phyloP scores from a whole-genome alignment of 2,797 vertebrate species.

The Sylvia borin region DNA sequence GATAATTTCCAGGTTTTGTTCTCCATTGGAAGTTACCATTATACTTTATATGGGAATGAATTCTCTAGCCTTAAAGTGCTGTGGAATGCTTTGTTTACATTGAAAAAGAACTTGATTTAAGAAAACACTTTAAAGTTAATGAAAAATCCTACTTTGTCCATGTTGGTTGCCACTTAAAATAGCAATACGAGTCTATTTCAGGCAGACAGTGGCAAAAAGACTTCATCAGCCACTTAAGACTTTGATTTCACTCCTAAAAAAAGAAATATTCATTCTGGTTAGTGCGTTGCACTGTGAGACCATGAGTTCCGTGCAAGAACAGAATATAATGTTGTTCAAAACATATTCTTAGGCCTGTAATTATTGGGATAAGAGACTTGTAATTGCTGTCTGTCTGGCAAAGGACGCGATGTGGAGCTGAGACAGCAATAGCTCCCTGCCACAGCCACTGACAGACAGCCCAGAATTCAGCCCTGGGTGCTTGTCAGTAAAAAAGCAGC shows the following conservation, averaged over 20 bases:
- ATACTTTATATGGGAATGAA: background rate
- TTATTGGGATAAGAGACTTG: background rate
- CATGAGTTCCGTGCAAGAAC: fast-evolving
- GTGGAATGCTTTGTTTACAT: background rate
- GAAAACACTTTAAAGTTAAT: background rate
- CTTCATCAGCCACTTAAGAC: background rate
- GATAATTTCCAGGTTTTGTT: background rate
- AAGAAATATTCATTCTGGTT: background rate
- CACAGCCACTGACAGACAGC: background rate
- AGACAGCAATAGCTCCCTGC: background rate
- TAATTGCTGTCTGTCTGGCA: slow-evolving; percentile 26
- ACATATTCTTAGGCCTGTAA: background rate
- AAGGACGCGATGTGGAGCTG: background rate
- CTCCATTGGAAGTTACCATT: background rate
- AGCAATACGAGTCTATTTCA: background rate
- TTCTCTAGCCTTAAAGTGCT: background rate
- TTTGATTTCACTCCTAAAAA: background rate
- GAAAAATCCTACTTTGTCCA: background rate
- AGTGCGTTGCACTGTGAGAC: background rate
- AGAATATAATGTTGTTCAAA: background rate
- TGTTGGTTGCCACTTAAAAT: background rate
- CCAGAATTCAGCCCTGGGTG: background rate
- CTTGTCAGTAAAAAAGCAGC: background rate
- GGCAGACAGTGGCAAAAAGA: background rate
- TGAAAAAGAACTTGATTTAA: background rate